Evolutionary conservation across 1,140 invertebrate genomes (phyloP).

Genomic region (Argopecten irradians): DNA sequence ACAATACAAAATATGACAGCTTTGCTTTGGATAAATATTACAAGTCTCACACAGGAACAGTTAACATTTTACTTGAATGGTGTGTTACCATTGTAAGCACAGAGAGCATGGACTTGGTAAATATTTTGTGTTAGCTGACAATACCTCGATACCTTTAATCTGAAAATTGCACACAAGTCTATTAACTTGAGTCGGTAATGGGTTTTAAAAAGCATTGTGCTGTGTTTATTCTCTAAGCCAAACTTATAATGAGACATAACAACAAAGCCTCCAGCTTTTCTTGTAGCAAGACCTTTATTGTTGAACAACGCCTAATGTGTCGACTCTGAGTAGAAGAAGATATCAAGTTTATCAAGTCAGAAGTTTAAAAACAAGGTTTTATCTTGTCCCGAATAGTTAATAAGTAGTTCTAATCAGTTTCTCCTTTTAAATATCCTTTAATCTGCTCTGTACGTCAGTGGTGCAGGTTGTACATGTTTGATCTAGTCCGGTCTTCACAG

Average conservation of each 20-base stretch:
- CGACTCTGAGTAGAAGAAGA: background rate
- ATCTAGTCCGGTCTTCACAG: no score
- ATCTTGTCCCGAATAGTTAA: background rate
- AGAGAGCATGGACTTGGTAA: background rate
- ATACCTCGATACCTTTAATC: background rate
- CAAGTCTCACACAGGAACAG: background rate
- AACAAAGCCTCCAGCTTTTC: background rate
- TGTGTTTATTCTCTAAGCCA: background rate
- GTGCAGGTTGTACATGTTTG: background rate
- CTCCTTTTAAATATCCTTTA: background rate
- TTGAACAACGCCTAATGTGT: background rate
- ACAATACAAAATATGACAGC: slow-evolving; percentile 11
- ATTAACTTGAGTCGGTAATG: slow-evolving; percentile 1
- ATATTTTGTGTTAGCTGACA: background rate
- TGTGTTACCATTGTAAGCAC: background rate
- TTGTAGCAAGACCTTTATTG: background rate
- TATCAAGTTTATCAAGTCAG: background rate
- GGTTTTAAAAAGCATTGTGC: background rate
- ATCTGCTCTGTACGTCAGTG: background rate
- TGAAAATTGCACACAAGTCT: slow-evolving; percentile 16
- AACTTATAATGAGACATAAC: background rate
- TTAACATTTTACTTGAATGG: background rate
- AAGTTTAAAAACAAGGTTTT: background rate
- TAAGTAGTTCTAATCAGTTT: background rate
- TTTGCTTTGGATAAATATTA: background rate